phyloP scores from a whole-genome alignment of 2,797 vertebrate genomes.

The Spheniscus humboldti region DNA sequence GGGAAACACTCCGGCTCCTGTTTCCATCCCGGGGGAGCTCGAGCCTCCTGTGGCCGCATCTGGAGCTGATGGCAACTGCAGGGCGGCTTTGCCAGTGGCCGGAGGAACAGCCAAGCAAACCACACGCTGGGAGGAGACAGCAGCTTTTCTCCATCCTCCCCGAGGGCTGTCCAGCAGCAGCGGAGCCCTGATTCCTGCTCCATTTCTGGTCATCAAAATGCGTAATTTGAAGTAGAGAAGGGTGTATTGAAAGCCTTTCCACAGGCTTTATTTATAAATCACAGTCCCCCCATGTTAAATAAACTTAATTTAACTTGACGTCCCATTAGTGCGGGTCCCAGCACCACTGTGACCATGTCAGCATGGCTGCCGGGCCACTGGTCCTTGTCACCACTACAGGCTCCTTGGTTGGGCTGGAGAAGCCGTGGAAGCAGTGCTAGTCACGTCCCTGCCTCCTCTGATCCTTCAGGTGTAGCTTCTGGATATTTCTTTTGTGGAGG shows the following conservation, averaged over 20 bases:
- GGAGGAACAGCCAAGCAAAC: background rate
- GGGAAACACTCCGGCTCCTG: rapidly evolving
- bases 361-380: background rate
- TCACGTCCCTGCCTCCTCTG: background rate
- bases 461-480: background rate
- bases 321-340: background rate
- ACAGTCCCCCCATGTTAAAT: background rate
- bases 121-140: rapidly evolving
- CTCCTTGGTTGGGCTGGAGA: background rate
- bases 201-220: background rate
- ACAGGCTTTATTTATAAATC: background rate
- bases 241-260: background rate
- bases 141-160: background rate
- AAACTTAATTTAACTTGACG: background rate
- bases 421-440: background rate
- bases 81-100: background rate
- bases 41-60: background rate
- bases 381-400: background rate
- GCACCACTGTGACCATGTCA: background rate
- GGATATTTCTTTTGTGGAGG: background rate
- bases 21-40: background rate
- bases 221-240: background rate
- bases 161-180: background rate
- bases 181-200: background rate
- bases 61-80: background rate